phyloP scores from a whole-genome alignment of 30 jellyfish, hydroid and myxozoan species.

The Catostylus mosaicus region DNA sequence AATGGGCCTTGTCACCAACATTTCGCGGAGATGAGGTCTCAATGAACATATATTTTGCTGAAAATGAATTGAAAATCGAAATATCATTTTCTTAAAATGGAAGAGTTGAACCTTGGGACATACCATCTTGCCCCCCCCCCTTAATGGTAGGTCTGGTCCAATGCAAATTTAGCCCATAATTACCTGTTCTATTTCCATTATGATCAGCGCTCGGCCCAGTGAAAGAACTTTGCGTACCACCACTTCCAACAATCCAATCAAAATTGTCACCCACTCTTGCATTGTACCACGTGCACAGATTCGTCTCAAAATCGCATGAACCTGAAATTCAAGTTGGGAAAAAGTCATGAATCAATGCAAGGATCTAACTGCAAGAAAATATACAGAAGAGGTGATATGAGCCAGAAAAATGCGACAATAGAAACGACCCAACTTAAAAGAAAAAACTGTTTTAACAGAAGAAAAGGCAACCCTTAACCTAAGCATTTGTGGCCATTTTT shows the following conservation, averaged over 20 bases:
- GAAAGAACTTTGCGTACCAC: constrained; percentile 54
- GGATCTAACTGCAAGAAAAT: too few relatives aligned
- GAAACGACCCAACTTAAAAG: too few relatives aligned
- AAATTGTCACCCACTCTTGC: constrained; percentile 63
- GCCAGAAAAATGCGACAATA: too few relatives aligned
- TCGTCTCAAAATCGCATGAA: constrained; percentile 68
- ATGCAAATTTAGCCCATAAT: not conserved
- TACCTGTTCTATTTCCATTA: constrained; percentile 78
- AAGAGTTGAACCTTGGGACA: too few relatives aligned
- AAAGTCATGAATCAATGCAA: too few relatives aligned
- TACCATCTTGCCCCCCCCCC: too few relatives aligned
- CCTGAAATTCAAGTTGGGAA: constrained; percentile 32
- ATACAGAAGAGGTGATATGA: too few relatives aligned
- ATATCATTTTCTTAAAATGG: too few relatives aligned
- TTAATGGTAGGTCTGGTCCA: too few relatives aligned
- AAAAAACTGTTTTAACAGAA: too few relatives aligned
- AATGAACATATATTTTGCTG: constrained; percentile 75
- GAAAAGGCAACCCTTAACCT: too few relatives aligned
- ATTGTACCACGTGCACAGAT: constrained; percentile 84
- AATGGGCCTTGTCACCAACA: constrained; percentile 74
- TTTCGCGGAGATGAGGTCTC: constrained; percentile 78
- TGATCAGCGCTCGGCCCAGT: constrained; percentile 92
- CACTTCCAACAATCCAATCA: constrained; percentile 91
- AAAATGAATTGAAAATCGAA: not conserved
- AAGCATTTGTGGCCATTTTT: too few relatives aligned